Conservation (phyloP, 2,113 vertebrate genomes). For the Sula dactylatra region DNA sequence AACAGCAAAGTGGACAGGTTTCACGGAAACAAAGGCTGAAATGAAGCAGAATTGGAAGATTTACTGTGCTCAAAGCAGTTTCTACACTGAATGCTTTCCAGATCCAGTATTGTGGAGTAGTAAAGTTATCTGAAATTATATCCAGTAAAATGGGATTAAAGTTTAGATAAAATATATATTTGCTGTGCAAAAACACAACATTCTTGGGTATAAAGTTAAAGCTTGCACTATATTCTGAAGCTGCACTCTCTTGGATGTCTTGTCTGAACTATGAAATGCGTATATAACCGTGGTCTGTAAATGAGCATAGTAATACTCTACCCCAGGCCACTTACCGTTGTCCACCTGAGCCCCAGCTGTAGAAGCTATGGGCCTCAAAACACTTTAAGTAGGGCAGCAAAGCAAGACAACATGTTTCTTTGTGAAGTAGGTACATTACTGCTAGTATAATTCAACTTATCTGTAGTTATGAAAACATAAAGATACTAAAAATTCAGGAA, state of each 20-base stretch:
- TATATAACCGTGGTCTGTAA: not conserved
- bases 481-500: not conserved
- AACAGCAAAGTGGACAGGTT: not conserved
- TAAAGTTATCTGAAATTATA: not conserved
- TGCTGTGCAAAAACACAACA: not conserved
- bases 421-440: not conserved
- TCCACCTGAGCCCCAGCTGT: not conserved
- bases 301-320: not conserved
- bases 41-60: not conserved
- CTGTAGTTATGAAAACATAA: not conserved
- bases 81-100: not conserved
- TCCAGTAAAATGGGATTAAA: conserved; percentile 21
- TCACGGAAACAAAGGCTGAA: not conserved
- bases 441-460: not conserved
- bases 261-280: not conserved
- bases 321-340: not conserved
- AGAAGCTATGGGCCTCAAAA: not conserved
- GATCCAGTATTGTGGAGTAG: not conserved
- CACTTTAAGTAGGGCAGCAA: not conserved
- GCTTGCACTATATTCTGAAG: not conserved
- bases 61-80: not conserved
- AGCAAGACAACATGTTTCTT: not conserved
- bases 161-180: conserved; percentile 39
- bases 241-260: not conserved
- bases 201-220: not conserved